A percentile compares a stretch with the other conserved stretches of the same genome.
These are phyloP conservation scores for Ceratina japonica DNA, from an alignment of 1,140 invertebrate species.

Conservation along the genomic window DNA sequence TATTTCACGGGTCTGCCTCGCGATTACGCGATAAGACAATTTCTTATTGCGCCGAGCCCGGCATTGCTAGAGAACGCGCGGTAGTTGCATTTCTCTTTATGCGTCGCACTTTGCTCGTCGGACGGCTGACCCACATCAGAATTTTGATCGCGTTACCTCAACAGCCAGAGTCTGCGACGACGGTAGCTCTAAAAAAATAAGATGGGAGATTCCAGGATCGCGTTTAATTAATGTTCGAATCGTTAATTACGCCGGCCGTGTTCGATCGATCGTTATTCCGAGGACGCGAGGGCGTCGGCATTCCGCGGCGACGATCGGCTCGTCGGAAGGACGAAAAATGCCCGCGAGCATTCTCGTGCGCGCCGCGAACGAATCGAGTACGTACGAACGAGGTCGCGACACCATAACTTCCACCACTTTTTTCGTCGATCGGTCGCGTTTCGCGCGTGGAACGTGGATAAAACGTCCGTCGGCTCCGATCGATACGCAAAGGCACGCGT, in stretches of 20 bases:
- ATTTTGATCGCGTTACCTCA: no score
- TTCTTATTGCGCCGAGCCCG: neutral
- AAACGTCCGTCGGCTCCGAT: neutral
- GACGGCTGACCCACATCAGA: no score
- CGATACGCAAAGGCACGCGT: neutral
- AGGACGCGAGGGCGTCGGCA: slow-evolving; percentile 42
- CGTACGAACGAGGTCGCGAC: slow-evolving; percentile 37
- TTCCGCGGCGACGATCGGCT: slow-evolving; percentile 32
- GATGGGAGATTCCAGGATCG: no score
- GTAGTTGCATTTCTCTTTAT: neutral
- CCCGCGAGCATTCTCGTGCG: neutral
- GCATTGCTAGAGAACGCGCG: neutral
- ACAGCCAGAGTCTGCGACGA: no score
- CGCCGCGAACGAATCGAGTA: slow-evolving; percentile 25
- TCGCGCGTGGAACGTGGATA: neutral
- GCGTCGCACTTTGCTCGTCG: neutral
- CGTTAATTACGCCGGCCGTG: neutral
- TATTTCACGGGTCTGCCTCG: slow-evolving; percentile 20
- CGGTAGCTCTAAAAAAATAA: no score
- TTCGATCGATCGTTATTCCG: neutral
- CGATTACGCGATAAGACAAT: slow-evolving; percentile 17
- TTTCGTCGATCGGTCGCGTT: slow-evolving; percentile 29
- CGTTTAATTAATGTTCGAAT: no score
- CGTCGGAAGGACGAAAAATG: slow-evolving; percentile 37
- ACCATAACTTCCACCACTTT: slow-evolving; percentile 38